These are phyloP conservation scores for Halichondria panicea DNA, from an alignment of 37 sponge, comb jelly and placozoan genomes.

Conservation along the genomic window DNA sequence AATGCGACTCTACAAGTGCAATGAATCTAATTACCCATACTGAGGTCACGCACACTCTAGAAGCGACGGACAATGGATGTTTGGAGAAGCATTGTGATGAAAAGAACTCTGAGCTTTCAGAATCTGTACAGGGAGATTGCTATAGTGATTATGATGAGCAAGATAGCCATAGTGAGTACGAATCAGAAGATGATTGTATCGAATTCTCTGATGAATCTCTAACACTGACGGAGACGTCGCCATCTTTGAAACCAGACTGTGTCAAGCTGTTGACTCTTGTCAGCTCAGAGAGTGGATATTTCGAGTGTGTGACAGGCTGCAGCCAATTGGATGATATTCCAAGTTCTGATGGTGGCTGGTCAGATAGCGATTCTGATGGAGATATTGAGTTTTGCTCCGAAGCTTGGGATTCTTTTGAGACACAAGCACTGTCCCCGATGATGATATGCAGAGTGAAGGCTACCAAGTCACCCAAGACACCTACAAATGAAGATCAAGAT, in stretches of 20 bases:
- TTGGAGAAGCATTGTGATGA: too few species aligned
- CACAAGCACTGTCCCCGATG: neutral
- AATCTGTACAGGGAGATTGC: neutral
- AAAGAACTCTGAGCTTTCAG: neutral
- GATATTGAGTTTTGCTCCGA: neutral
- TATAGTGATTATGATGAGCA: neutral
- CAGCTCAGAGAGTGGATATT: slow-evolving; percentile 31
- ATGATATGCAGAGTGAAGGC: neutral
- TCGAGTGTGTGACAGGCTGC: too few species aligned
- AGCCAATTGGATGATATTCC: neutral
- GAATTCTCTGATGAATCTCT: slow-evolving; percentile 12
- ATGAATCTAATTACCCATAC: too few species aligned
- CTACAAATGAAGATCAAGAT: neutral
- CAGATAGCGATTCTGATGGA: neutral
- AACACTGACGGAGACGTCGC: neutral
- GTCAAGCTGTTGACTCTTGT: neutral
- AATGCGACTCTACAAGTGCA: too few species aligned
- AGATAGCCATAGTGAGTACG: slow-evolving; percentile 8
- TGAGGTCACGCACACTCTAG: too few species aligned
- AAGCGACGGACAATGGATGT: too few species aligned
- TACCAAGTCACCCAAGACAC: neutral
- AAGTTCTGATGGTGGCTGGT: neutral
- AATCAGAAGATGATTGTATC: neutral
- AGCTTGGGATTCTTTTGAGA: slow-evolving; percentile 9
- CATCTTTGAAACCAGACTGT: neutral